Conservation (phyloP, 2,113 vertebrate species). For the Eclectus roratus region DNA sequence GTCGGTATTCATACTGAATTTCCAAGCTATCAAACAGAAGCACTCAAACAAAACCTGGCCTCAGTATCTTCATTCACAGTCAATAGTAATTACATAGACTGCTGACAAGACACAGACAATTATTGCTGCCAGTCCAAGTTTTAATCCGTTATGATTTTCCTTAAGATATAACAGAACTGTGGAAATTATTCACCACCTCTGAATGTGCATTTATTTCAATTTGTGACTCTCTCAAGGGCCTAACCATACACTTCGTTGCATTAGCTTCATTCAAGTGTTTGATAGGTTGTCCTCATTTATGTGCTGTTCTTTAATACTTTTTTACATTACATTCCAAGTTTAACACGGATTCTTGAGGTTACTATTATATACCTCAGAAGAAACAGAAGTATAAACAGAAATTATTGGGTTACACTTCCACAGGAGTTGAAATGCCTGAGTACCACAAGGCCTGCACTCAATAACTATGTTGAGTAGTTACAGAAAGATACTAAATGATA, state of each 20-base stretch:
- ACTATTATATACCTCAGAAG: not conserved
- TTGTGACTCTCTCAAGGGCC: not conserved
- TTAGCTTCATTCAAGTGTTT: not conserved
- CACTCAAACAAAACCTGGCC: not conserved
- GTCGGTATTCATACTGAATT: not conserved
- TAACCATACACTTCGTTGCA: not conserved
- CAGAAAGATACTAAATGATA: not conserved
- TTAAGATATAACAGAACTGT: not conserved
- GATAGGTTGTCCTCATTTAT: not conserved
- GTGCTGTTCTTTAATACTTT: not conserved
- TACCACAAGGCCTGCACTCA: not conserved
- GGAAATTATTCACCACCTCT: not conserved
- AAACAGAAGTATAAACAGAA: not conserved
- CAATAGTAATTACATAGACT: not conserved
- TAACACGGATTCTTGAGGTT: not conserved
- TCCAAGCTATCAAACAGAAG: not conserved
- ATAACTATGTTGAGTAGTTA: fast-evolving
- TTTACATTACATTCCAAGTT: not conserved
- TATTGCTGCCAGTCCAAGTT: not conserved
- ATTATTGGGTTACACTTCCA: not conserved
- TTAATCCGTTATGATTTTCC: not conserved
- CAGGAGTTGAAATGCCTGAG: not conserved
- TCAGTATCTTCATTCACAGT: not conserved
- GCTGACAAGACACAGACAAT: not conserved
- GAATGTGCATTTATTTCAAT: not conserved